These are phyloP conservation scores for Morus bassanus DNA, from an alignment of 2,797 vertebrate genomes.

Conservation along the genomic window DNA sequence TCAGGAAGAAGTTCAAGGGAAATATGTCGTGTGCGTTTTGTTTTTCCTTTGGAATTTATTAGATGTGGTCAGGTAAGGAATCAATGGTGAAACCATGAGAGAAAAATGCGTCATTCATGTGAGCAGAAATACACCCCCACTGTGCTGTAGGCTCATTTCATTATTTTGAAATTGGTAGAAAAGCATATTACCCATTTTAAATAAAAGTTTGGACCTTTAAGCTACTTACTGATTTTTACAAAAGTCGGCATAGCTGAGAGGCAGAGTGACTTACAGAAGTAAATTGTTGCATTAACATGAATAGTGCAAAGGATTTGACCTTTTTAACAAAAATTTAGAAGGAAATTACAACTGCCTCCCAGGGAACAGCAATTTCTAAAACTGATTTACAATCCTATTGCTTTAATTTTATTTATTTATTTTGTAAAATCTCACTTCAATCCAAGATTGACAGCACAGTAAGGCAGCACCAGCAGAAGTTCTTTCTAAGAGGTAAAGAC, in stretches of 20 bases:
- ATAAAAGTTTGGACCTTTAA: not conserved
- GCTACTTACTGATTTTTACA: not conserved
- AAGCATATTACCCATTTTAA: not conserved
- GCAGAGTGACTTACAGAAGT: not conserved
- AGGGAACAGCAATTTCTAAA: not conserved
- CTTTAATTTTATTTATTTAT: not conserved
- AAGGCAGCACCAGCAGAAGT: not conserved
- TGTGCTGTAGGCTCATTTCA: not conserved
- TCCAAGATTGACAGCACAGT: not conserved
- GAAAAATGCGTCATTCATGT: not conserved
- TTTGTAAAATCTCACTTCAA: not conserved
- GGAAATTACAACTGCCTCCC: not conserved
- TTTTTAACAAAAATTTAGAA: not conserved
- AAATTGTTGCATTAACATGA: not conserved
- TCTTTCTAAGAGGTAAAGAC: not conserved
- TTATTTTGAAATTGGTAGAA: not conserved
- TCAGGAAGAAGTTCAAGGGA: conserved; percentile 90
- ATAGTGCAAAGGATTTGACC: not conserved
- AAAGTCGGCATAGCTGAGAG: not conserved
- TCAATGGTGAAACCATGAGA: not conserved
- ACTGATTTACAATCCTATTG: not conserved
- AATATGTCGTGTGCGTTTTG: conserved; percentile 85
- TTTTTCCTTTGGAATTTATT: conserved; percentile 91
- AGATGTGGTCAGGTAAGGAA: conserved; percentile 85
- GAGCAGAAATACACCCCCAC: not conserved